These are phyloP conservation scores for Ischnus inquisitorius DNA, from an alignment of 2,888 invertebrate genomes.

Conservation along the genomic window DNA sequence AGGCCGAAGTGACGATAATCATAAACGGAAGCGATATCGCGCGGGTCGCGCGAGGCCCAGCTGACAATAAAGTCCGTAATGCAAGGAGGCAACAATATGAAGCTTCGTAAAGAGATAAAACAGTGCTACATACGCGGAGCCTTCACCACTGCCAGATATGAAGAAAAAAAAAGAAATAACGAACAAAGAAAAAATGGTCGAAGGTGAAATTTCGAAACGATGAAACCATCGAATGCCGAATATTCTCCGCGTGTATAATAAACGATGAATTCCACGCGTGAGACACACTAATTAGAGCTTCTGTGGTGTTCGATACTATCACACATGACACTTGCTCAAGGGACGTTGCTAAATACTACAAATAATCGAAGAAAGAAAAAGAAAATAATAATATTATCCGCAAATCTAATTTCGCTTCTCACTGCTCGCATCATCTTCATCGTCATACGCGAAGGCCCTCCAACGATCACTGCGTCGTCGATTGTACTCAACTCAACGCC, in stretches of 20 bases:
- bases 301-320: constrained; percentile 64
- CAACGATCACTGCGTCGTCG: constrained; percentile 42
- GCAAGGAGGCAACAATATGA: constrained; percentile 27
- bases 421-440: constrained; percentile 31
- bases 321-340: constrained; percentile 71
- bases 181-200: constrained; percentile 21
- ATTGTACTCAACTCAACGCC: constrained; percentile 39
- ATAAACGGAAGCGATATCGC: constrained; percentile 35
- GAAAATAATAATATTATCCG: constrained; percentile 1
- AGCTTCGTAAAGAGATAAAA: constrained; percentile 24
- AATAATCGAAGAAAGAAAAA: constrained; percentile 32
- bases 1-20: constrained; percentile 33
- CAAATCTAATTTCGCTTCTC: constrained; percentile 49
- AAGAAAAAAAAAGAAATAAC: constrained; percentile 26
- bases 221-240: constrained; percentile 27
- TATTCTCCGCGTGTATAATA: constrained; percentile 11
- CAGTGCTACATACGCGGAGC: constrained; percentile 51
- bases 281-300: constrained; percentile 52
- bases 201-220: constrained; percentile 31
- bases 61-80: constrained; percentile 63
- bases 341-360: constrained; percentile 53
- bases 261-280: constrained; percentile 5
- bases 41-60: constrained; percentile 34
- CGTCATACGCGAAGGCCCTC: constrained; percentile 46
- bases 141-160: constrained; percentile 63